Base-by-base conservation (phyloP, 2,113 vertebrate species). In the Puffinus mauretanicus region DNA sequence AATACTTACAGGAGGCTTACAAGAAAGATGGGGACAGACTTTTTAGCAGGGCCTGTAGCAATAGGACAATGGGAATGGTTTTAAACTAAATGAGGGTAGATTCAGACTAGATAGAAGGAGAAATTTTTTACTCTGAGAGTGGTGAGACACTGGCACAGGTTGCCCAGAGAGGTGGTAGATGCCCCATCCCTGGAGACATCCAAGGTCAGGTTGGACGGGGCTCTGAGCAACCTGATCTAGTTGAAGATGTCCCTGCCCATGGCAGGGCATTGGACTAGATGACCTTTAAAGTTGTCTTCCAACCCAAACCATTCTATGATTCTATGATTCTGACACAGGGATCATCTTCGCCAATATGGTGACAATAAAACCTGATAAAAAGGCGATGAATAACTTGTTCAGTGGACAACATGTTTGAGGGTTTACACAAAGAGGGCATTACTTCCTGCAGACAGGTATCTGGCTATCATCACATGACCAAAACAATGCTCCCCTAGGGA, bases 401-500 rank as follows among this genome's bases (percentile, higher is more conserved):
- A 11, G 34, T 32, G 65, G 26, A 22, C 4, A 4, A n/a, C 70
- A 42, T 76, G 52, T 51, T 34, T 89, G 62, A 96, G 47, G 17
- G 8, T 42, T 96, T 67, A 51, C 81, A 75, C 52, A 36, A 64
- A 64, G 57, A 86, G 72, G 52, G 32, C 25, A 36, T 52, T 22
- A 34, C 57, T 70, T 79, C 90, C 89, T 76, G 34, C 86, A 72
- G 82, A 91, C 73, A 49, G 3, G 73, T 64, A 54, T 94, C 82
- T 14, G 82, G 26, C 27, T 40, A 65, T 82, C 73, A 93, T 1
- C 1, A 5, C 0, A 0, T 42, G 71, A 73, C 66, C 11, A 1
- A 44, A 85, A 30, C 82, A 26, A 65, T 86, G 30, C 19, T 92
- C 29, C 90, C 90, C 82, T 66, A 54, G 85, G 93, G 92, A 94